Evolutionary conservation across 2,113 vertebrate species (phyloP).

Genomic region (Eolophus roseicapilla): DNA sequence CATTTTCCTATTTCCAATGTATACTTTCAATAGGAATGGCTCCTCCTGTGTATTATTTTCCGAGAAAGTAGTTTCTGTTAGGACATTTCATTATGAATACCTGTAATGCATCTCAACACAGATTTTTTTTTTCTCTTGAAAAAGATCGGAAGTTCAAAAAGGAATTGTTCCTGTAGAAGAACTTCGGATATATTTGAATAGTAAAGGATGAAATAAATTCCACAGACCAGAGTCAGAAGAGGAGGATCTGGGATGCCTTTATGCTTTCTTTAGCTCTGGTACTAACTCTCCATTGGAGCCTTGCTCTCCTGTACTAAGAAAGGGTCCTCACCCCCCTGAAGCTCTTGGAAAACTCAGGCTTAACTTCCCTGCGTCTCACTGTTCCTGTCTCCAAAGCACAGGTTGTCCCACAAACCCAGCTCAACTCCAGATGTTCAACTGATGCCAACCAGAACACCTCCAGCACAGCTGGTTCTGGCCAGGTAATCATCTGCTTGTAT

Average conservation of each 20-base stretch:
- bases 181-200: background rate
- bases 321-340: fast-evolving
- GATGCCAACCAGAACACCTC: background rate
- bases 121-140: background rate
- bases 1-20: background rate
- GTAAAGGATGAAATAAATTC: background rate
- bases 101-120: background rate
- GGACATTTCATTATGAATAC: background rate
- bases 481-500: background rate
- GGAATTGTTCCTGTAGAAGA: background rate
- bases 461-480: background rate
- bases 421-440: background rate
- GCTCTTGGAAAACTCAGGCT: background rate
- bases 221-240: background rate
- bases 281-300: background rate
- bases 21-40: background rate
- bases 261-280: background rate
- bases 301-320: background rate
- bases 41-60: background rate
- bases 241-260: background rate
- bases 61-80: background rate
- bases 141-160: background rate
- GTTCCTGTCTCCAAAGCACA: background rate
- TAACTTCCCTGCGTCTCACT: background rate
- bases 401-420: background rate